Evolutionary conservation across 2,797 vertebrate genomes (phyloP), one percentile per base, ranked within the genome.

Genomic region (Myripristis murdjan): DNA sequence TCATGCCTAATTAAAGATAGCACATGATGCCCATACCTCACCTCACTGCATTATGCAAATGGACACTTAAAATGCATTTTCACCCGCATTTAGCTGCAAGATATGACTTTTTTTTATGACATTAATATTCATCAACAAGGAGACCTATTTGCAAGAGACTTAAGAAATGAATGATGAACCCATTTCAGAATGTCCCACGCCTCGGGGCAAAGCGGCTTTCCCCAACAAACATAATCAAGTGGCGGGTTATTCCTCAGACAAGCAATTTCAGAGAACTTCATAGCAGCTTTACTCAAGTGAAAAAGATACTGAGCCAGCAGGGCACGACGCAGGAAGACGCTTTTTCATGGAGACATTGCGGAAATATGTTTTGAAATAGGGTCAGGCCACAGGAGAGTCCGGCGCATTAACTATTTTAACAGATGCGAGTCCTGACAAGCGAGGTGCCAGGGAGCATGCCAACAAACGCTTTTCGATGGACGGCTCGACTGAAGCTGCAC

Each of bases 131-230:
- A 90, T 89, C 67, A 72, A 62, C 59, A 75, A 74, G 58, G 61
- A 60, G 26, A 59, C 18, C 41, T 72, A 52, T 89, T 83, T 86
- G 68, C 64, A 64, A 53, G 37, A 77, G 71, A 75, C 82, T 86
- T 61, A 72, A 71, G 76, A 86, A 89, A 88, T 90, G 82, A 89
- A 81, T 81, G 79, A 91, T 87, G 82, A 86, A 80, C 60, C 71
- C 49, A 83, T 87, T 92, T 89, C 58, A 85, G 77, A 87, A 57
- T 57, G 52, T 58, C 52, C 60, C 24, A 52, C n/a, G 64, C 73
- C 51, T 68, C 5, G 28, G 65, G 86, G 71, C 60, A 69, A 81
- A 86, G 49, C 44, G 64, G 39, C 65, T 62, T 63, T 9, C 57
- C 39, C 31, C 33, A 70, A 69, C 53, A 70, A 73, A 79, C 75